Percentiles rank a stretch among this genome's conserved stretches.
Conservation (phyloP, 2,797 vertebrate species). For the Chrosomus eos region DNA sequence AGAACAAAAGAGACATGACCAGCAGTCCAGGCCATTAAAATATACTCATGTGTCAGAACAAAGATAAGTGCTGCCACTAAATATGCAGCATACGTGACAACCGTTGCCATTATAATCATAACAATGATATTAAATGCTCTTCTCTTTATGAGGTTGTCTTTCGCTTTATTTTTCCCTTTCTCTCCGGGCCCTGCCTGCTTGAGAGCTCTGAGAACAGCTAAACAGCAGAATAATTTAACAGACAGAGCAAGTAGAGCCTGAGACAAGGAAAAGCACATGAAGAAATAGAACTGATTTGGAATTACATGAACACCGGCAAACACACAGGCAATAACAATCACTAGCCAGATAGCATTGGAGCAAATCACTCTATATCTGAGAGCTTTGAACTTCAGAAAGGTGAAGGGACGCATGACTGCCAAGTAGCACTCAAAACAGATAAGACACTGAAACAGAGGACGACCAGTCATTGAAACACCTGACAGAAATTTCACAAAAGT, state of each 20-base stretch:
- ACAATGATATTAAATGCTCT: constrained; percentile 34
- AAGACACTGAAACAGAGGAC: constrained; percentile 42
- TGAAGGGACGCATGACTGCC: constrained; percentile 45
- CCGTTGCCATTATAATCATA: neutral
- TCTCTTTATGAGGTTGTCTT: constrained; percentile 21
- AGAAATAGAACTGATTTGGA: neutral
- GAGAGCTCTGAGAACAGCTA: constrained; percentile 38
- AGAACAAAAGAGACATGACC: constrained; percentile 20
- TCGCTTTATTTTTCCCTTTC: neutral
- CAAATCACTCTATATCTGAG: constrained; percentile 49
- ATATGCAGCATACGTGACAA: constrained; percentile 3
- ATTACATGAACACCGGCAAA: neutral
- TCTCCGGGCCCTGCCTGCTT: constrained; percentile 20
- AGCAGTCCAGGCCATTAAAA: neutral
- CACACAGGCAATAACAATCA: neutral
- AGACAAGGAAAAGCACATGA: neutral
- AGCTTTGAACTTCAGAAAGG: constrained; percentile 46
- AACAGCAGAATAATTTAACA: constrained; percentile 39
- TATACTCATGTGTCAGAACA: constrained; percentile 16
- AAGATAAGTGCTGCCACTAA: constrained; percentile 8
- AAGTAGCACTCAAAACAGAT: constrained; percentile 46
- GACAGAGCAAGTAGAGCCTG: neutral
- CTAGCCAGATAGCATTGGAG: constrained; percentile 34
- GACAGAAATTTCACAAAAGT: neutral
- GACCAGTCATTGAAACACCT: neutral